Evolutionary conservation across 2,797 vertebrate genomes (phyloP).

Genomic region (Phataginus tetradactyla): DNA sequence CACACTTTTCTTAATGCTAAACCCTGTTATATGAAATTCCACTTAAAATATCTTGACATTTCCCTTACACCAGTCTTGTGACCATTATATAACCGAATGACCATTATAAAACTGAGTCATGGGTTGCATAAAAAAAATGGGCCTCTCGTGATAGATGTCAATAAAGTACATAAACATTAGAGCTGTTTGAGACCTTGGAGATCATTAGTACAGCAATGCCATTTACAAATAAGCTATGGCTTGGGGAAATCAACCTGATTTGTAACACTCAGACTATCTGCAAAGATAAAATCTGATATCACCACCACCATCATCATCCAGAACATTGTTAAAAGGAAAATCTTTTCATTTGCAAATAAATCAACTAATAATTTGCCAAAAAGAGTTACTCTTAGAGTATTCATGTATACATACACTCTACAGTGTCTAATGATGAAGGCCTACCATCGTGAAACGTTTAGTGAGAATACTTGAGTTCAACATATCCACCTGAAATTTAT

Average conservation of each 20-base stretch:
- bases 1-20: slow-evolving; percentile 33
- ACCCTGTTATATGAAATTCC: neutral
- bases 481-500: slow-evolving; percentile 9
- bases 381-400: neutral
- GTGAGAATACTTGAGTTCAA: slow-evolving; percentile 23
- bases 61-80: neutral
- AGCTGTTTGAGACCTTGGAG: neutral
- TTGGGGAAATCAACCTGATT: neutral
- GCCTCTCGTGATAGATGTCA: neutral
- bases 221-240: neutral
- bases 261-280: neutral
- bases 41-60: slow-evolving; percentile 19
- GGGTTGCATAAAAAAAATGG: neutral
- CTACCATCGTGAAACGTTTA: neutral
- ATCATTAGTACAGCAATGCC: neutral
- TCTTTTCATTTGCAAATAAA: slow-evolving; percentile 31
- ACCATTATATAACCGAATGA: neutral
- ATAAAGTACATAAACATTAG: neutral
- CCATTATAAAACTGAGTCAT: neutral
- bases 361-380: neutral
- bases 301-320: neutral
- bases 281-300: neutral
- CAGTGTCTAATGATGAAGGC: neutral
- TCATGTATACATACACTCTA: neutral
- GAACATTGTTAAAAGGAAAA: neutral